Base-by-base conservation (phyloP, 2,797 vertebrate genomes). In the Gila robusta region DNA sequence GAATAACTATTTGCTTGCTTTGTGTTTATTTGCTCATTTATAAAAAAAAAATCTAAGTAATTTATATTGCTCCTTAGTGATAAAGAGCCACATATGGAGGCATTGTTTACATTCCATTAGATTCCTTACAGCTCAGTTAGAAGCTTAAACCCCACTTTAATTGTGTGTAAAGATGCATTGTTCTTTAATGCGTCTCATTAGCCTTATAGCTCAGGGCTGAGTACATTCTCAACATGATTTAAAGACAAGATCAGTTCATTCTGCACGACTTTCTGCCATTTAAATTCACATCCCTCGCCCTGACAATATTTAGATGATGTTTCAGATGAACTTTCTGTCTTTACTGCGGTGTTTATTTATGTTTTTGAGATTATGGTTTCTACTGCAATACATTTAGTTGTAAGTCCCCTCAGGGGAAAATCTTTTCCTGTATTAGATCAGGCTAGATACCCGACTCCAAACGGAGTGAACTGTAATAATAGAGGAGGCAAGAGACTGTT, bases 131-230 rank as follows among this genome's bases (percentile, higher is more conserved):
- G 76, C 64, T 54, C 74, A 78, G 54, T 79, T 82, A 28, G 62
- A 69, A 70, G 44, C 71, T 69, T 56, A 81, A 69, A 37, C 69
- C 80, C 21, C 56, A 12, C 69, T 81, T 86, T 80, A 73, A 86
- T 81, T 73, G 78, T 66, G 41, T 80, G 54, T 81, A 71, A 85
- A 82, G 79, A 82, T 85, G 64, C 26, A 85, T 76, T 85, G 69
- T 86, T 79, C 84, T 52, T 81, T 85, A 79, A 76, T 85, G 52
- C 49, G 56, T 70, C 52, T 85, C 49, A 85, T 85, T 81, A 86
- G 78, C 67, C 49, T 70, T 52, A 78, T 54, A 62, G 66, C 64
- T 66, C 10, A 23, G 26, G 52, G 83, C 78, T 77, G 16, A 74
- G 44, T 66, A 54, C 69, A 54, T 81, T 74, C 69, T 81, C 78